Conservation (phyloP, 2,797 vertebrate genomes). For the Rousettus madagascariensis region DNA sequence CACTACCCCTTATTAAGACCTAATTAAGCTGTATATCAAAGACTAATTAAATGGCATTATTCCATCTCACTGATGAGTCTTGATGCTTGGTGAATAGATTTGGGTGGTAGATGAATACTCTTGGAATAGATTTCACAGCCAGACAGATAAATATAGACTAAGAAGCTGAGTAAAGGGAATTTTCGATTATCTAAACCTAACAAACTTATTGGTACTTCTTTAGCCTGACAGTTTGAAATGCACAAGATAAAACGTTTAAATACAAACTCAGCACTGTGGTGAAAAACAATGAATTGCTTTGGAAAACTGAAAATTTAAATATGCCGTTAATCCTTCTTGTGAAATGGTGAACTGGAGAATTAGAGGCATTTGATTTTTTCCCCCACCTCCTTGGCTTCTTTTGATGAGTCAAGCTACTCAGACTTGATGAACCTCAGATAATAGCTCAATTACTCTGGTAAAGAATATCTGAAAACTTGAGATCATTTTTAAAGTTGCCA, state of each 20-base stretch:
- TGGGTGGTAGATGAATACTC: conserved; percentile 84
- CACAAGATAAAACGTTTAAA: conserved; percentile 78
- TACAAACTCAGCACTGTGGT: conserved; percentile 73
- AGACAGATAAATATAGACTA: conserved; percentile 81
- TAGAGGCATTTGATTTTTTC: not conserved
- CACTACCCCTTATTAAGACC: conserved; percentile 89
- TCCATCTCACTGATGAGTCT: conserved; percentile 89
- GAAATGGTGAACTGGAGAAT: conserved; percentile 55
- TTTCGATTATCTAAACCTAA: conserved; percentile 83
- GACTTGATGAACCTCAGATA: conserved; percentile 37
- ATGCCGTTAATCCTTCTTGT: conserved; percentile 59
- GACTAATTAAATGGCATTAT: conserved; percentile 90
- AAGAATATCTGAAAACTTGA: conserved; percentile 12
- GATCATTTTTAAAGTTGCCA: conserved; percentile 16
- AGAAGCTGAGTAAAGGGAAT: conserved; percentile 83
- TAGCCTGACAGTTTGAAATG: conserved; percentile 70
- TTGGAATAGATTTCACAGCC: conserved; percentile 84
- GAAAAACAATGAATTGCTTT: conserved; percentile 54
- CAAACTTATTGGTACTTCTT: conserved; percentile 81
- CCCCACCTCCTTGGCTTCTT: not conserved
- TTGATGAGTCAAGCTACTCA: conserved; percentile 48
- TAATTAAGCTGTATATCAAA: conserved; percentile 91
- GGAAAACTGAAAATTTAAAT: conserved; percentile 77
- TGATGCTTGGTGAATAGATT: conserved; percentile 87
- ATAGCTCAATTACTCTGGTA: not conserved